Conservation (phyloP, 2,797 vertebrate species). For the Lophotriccus pileatus region DNA sequence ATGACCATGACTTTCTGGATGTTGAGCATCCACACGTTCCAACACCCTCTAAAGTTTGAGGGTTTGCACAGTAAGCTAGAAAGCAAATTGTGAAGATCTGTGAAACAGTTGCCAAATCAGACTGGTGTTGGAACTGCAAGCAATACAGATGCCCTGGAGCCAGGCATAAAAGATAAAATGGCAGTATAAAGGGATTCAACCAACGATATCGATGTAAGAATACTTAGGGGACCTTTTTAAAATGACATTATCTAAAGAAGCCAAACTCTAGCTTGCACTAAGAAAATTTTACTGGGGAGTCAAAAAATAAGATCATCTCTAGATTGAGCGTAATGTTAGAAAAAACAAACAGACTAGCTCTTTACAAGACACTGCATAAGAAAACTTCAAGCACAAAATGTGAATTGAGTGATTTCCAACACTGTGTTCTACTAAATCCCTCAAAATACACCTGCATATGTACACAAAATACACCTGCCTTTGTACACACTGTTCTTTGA, state of each 20-base stretch:
- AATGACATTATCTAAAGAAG: background rate
- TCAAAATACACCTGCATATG: background rate
- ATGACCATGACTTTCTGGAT: background rate
- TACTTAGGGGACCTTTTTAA: background rate
- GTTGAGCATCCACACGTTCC: background rate
- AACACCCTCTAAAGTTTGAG: background rate
- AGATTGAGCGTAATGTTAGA: background rate
- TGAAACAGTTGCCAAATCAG: background rate
- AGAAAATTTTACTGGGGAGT: background rate
- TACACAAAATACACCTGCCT: background rate
- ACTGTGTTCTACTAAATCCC: background rate
- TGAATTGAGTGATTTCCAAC: background rate
- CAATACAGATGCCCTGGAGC: background rate
- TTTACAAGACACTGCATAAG: background rate
- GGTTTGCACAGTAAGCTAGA: background rate
- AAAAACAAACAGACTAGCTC: background rate
- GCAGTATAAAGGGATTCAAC: background rate
- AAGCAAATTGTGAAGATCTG: background rate
- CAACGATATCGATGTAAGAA: background rate
- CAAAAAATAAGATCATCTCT: background rate
- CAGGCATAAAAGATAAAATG: background rate
- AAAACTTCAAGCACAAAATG: background rate
- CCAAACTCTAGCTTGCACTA: background rate
- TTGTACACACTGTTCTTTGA: background rate
- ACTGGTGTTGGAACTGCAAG: background rate